Conservation (phyloP, 2,113 vertebrate genomes). For the Aramus guarauna region DNA sequence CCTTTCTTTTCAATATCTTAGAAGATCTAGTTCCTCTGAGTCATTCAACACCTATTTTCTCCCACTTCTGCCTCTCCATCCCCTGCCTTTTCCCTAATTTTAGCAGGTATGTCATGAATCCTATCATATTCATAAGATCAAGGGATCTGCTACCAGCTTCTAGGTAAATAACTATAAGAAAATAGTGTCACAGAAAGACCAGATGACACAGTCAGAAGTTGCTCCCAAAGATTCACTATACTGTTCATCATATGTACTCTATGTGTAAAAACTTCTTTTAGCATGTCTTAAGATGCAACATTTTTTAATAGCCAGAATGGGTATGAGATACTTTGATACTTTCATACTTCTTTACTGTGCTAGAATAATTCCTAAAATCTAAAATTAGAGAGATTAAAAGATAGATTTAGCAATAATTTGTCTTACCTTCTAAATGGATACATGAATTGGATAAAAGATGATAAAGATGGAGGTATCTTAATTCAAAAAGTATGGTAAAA, state of each 20-base stretch:
- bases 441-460: background rate
- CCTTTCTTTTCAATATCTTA: background rate
- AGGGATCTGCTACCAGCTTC: background rate
- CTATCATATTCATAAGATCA: background rate
- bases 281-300: accelerated
- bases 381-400: background rate
- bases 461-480: background rate
- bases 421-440: background rate
- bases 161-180: background rate
- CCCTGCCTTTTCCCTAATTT: background rate
- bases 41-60: background rate
- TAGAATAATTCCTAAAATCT: background rate
- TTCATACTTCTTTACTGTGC: background rate
- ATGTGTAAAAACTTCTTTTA: background rate
- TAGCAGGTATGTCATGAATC: background rate
- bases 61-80: background rate
- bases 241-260: background rate
- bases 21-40: background rate
- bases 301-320: background rate
- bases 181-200: background rate
- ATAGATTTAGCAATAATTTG: background rate
- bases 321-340: background rate
- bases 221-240: background rate
- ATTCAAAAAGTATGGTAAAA: background rate
- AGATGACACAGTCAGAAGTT: background rate